Base-by-base conservation (phyloP, 2,888 invertebrate species). In the Agrotis segetum region DNA sequence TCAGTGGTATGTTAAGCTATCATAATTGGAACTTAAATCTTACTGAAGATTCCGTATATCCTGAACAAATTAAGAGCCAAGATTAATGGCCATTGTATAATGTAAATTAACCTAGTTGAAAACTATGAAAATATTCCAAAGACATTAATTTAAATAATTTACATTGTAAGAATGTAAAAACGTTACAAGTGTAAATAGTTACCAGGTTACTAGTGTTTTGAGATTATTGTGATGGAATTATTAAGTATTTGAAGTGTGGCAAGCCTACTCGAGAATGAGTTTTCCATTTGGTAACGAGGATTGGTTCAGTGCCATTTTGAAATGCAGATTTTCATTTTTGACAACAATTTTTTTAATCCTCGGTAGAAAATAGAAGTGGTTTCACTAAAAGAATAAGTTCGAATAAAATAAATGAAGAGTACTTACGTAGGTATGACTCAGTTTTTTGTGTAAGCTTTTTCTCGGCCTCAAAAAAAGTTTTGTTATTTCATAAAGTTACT, bases 181-280 rank as follows among this genome's bases (percentile, higher is more conserved):
- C 74, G 82, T 87, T 86, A 65, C 34, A 55, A 61, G 13, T 86
- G 85, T 86, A 86, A 78, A 86, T 84, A 86, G 67, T 79, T 71
- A 77, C 46, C 69, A 64, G 40, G 53, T 75, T 77, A 70, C 60
- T 84, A 84, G 76, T 68, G 49, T 77, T 83, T 83, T 19, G 52
- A 64, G 67, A 74, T 84, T 71, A 85, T 84, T 85, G 84, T 84
- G 84, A 84, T 84, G 77, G 46, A 71, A 67, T 64, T 74, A 50
- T 69, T 24, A 77, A 70, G 53, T 72, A 61, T 29, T 49, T 34
- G 74, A 77, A 56, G 16, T 59, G 34, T 24, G 11, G 24, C 62
- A 29, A 74, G 64, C 69, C 61, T 82, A 79, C 65, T 56, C 58
- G n/a, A 34, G 19, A 82, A 74, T 78, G 46, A 17, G 17, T 58